Conservation (phyloP, 2,797 vertebrate genomes). For the Sebastes kiyomatsui region DNA sequence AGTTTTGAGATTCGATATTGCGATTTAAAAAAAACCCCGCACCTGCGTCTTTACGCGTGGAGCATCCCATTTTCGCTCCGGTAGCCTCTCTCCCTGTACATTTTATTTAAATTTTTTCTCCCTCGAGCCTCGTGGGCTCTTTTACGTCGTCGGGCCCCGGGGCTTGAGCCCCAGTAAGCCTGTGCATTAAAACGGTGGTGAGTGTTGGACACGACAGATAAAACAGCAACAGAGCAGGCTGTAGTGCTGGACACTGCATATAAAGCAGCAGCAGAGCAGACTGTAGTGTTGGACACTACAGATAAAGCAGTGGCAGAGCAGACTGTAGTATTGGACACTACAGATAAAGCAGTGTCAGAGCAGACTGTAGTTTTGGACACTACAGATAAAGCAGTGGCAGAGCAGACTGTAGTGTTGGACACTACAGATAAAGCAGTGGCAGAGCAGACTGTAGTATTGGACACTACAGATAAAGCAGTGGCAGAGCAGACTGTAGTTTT, state of each 20-base stretch:
- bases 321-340: not conserved
- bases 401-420: too few relatives aligned
- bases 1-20: too few relatives aligned
- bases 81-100: too few relatives aligned
- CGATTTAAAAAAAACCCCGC: accelerated
- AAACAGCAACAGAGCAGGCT: not conserved
- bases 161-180: not conserved
- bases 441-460: not conserved
- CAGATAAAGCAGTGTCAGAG: not conserved
- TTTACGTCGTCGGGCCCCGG: not conserved
- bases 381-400: too few relatives aligned
- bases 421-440: too few relatives aligned
- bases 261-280: too few relatives aligned
- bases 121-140: not conserved
- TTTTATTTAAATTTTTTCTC: not conserved
- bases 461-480: not conserved
- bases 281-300: too few relatives aligned
- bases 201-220: not conserved
- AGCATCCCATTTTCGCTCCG: too few relatives aligned
- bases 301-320: too few relatives aligned
- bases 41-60: too few relatives aligned
- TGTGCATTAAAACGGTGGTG: not conserved
- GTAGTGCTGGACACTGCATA: not conserved
- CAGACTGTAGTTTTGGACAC: not conserved
- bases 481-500: not conserved